Base-by-base conservation (phyloP, 2,888 invertebrate genomes). In the Xestia xanthographa region DNA sequence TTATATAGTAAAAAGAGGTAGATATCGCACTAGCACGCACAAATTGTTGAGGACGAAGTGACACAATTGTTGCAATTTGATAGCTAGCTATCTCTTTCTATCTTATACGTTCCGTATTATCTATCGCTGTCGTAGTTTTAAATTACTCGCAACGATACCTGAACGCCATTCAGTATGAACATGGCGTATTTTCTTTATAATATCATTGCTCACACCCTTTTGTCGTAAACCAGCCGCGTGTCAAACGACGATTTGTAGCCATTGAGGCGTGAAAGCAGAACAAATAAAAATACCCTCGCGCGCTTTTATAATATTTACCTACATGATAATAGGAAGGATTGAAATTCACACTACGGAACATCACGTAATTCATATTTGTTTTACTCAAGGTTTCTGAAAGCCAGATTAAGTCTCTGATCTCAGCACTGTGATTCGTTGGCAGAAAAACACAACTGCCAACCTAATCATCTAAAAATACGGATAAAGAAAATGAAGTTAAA, bases 221-320 rank as follows among this genome's bases (percentile, higher is more conserved):
- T 77, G 62, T 62, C 20, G 62, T 72, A 62, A 77, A 72, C 50
- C 72, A 79, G 0, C 20, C 43, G 48, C 34, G 38, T 66, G 43
- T 60, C 79, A 60, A 60, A 60, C 58, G 26, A 60, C 26, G 60
- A 60, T 76, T 17, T 43, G n/a, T 34, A 26, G 14, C 34, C 34
- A 26, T 9, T 43, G 79, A 20, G 4, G 22, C n/a, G 50, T 53
- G 29, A 38, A 53, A 62, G 6, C 45, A 45, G 38, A 80, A 53
- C n/a, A 80, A 53, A 62, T 50, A 53, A 72, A 77, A 48, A 62
- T 22, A 43, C 14, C 45, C 60, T 29, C 43, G n/a, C n/a, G n/a
- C n/a, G 9, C 34, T 17, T 79, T 43, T 70, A 48, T 50, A 22
- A 68, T 79, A 53, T 79, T 67, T 58, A 29, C n/a, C 56, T 45